Evolutionary conservation across 2,888 invertebrate genomes (phyloP).

Genomic region (Agrilus cyanescens): DNA sequence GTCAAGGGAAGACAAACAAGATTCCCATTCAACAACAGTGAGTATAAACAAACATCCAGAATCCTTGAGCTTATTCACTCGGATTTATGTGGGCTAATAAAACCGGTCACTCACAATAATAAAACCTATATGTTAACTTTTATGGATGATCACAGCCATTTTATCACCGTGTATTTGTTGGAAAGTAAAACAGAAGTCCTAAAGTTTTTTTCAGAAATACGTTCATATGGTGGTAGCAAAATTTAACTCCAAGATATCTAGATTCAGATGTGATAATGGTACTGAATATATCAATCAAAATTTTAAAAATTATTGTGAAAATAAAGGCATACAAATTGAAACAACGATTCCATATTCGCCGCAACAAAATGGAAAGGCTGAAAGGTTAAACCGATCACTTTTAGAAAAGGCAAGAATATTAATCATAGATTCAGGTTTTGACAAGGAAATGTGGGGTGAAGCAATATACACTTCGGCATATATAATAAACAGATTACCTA

Average conservation of each 20-base stretch:
- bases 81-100: slow-evolving; percentile 1
- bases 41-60: slow-evolving; percentile 1
- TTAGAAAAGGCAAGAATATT: slow-evolving; percentile 11
- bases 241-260: too few species aligned
- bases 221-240: neutral
- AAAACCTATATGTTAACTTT: too few species aligned
- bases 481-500: slow-evolving; percentile 17
- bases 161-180: neutral
- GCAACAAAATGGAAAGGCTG: too few species aligned
- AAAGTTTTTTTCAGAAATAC: neutral
- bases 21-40: slow-evolving; percentile 1
- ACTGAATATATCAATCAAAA: too few species aligned
- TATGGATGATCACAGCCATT: too few species aligned
- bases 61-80: slow-evolving; percentile 1
- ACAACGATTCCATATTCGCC: too few species aligned
- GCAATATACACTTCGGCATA: slow-evolving; percentile 20
- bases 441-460: slow-evolving; percentile 28
- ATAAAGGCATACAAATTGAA: too few species aligned
- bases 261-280: too few species aligned
- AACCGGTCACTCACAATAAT: neutral
- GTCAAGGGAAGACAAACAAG: slow-evolving; percentile 3
- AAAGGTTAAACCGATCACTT: slow-evolving; percentile 1
- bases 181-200: neutral
- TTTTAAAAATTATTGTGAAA: too few species aligned
- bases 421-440: slow-evolving; percentile 14